Evolutionary conservation across 1,140 invertebrate species (phyloP).

Genomic region (Ceratoteleas bidentatus): DNA sequence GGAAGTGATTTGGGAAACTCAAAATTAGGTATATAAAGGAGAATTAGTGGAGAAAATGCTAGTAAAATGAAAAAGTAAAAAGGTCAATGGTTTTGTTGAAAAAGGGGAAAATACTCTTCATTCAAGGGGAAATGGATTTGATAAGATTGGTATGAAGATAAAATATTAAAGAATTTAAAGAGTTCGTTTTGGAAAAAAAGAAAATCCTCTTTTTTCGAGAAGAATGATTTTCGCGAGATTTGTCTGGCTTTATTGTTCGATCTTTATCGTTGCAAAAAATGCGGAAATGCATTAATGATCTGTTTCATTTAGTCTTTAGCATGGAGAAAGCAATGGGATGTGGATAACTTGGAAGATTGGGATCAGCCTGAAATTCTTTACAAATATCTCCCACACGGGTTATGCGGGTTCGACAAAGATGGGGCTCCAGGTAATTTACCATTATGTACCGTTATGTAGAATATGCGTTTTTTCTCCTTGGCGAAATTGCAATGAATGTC

Average conservation of each 20-base stretch:
- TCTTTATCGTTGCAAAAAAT: too few relatives aligned
- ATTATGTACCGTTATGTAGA: background rate
- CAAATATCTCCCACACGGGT: slow-evolving; percentile 89
- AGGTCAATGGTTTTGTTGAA: background rate
- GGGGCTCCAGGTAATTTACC: slow-evolving; percentile 87
- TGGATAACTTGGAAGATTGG: slow-evolving; percentile 87
- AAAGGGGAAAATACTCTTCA: too few relatives aligned
- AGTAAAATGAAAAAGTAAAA: background rate
- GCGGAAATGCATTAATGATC: too few relatives aligned
- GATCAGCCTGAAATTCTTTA: slow-evolving; percentile 86
- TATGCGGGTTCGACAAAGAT: slow-evolving; percentile 90
- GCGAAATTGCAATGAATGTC: too few relatives aligned
- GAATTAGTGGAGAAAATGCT: background rate
- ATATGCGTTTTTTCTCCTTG: background rate
- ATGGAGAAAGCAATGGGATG: slow-evolving; percentile 90
- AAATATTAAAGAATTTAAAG: too few relatives aligned
- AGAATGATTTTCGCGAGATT: too few relatives aligned
- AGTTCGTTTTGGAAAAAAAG: too few relatives aligned
- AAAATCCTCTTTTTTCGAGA: too few relatives aligned
- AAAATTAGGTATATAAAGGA: background rate
- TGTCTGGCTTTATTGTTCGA: too few relatives aligned
- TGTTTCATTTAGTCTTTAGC: slow-evolving; percentile 84
- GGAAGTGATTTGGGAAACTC: background rate
- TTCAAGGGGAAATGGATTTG: too few relatives aligned
- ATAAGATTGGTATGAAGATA: too few relatives aligned